These are phyloP conservation scores for Zygaena filipendulae DNA, from an alignment of 2,888 invertebrate genomes.

Conservation along the genomic window DNA sequence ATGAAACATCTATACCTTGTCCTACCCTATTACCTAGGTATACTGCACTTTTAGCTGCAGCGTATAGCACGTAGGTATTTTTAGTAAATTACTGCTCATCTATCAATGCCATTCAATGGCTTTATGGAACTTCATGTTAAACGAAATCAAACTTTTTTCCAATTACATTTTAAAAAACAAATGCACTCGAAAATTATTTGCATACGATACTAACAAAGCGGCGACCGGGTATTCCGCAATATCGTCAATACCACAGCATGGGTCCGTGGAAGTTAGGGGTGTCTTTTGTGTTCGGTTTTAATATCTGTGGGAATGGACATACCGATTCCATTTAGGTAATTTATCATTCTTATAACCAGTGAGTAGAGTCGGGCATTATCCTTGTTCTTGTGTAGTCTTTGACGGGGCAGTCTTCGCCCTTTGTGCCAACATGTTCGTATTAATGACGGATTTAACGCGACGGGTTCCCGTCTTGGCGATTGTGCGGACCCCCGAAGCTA, in stretches of 20 bases:
- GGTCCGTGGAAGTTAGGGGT: constrained; percentile 46
- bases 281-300: constrained; percentile 55
- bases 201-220: constrained; percentile 48
- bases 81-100: no score
- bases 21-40: no score
- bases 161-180: constrained; percentile 57
- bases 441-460: constrained; percentile 45
- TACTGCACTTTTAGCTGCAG: no score
- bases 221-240: constrained; percentile 46
- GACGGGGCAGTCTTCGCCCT: constrained; percentile 46
- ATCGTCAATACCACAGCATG: constrained; percentile 63
- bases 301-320: constrained; percentile 69
- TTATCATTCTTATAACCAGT: constrained; percentile 69
- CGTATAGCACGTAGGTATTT: no score
- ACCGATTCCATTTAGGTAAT: constrained; percentile 64
- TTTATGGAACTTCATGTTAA: no score
- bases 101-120: no score
- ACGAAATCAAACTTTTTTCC: no score
- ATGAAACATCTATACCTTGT: no score
- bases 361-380: constrained; percentile 51
- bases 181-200: constrained; percentile 59
- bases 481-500: constrained; percentile 27
- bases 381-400: constrained; percentile 38
- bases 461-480: constrained; percentile 40
- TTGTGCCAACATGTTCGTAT: constrained; percentile 40